Base-by-base conservation (phyloP, 2,113 vertebrate species). In the Micronycteris hirsuta region DNA sequence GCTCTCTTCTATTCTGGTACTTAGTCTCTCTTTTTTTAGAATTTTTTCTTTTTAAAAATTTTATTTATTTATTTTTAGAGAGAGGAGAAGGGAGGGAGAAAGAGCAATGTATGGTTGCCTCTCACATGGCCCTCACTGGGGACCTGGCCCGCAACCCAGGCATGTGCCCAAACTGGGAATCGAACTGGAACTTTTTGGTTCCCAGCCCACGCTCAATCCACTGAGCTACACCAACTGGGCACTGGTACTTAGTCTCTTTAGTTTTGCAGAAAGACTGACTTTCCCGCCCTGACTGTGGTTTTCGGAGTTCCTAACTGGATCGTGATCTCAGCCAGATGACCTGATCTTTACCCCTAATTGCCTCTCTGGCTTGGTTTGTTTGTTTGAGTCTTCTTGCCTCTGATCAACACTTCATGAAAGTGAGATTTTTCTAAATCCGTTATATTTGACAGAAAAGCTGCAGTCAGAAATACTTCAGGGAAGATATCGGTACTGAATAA, bases 401-500 rank as follows among this genome's bases (percentile, higher is more conserved):
- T 24, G 19, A 68, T 65, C 11, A 93, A 87, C 24, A 80, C 54
- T 78, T 89, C 52, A 38, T 63, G 33, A 89, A 96, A 92, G 6
- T 5, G 70, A 47, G 19, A 71, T 70, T 22, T 76, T 96, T 12
- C 63, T 38, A 89, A 82, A 89, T 47, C 5, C 26, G 4, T 83
- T 65, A 19, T 89, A 78, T 65, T 82, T 94, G 54, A 89, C n/a
- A 86, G 36, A 68, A 95, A 86, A 91, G 4, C 65, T 74, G 33
- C 63, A 91, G 20, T 43, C 36, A 93, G 54, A 93, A 86, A 84
- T 74, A 41, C 74, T 78, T 86, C 15, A 86, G 33, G 78, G 33
- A 68, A 86, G 33, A 54, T 89, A 74, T 56, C 47, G 38, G 38
- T 92, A 70, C 49, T 95, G 80, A 86, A 87, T 95, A 86, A 61